phyloP scores from a whole-genome alignment of 2,113 vertebrate genomes.

The Asarcornis scutulata region DNA sequence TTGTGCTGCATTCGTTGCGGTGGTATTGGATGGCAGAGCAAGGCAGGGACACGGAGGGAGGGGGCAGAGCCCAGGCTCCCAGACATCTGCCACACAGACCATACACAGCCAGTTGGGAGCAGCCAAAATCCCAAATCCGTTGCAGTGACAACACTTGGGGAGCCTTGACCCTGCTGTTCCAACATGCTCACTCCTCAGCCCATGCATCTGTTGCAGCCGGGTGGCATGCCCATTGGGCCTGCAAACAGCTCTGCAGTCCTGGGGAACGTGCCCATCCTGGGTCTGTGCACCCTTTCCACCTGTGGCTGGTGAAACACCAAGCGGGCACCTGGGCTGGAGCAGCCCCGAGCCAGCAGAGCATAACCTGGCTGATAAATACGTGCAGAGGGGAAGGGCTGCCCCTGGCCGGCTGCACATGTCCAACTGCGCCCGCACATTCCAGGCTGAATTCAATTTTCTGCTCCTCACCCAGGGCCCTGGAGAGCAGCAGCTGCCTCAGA shows the following conservation, averaged over 20 bases:
- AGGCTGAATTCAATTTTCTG: constrained; percentile 62
- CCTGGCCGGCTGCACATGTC: not conserved
- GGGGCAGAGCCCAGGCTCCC: not conserved
- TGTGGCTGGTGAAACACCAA: not conserved
- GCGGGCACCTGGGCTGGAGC: accelerated
- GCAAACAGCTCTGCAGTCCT: not conserved
- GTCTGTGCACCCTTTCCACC: accelerated
- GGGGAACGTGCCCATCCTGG: not conserved
- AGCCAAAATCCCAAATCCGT: not conserved
- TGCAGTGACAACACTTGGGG: not conserved
- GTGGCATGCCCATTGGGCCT: not conserved
- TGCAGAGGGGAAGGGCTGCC: not conserved
- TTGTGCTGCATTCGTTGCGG: not conserved
- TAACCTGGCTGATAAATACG: accelerated
- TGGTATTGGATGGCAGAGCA: not conserved
- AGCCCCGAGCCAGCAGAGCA: not conserved
- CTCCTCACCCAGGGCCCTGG: constrained; percentile 36
- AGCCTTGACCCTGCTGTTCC: accelerated
- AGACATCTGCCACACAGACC: not conserved
- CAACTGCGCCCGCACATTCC: constrained; percentile 46
- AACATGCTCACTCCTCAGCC: not conserved
- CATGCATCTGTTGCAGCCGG: not conserved
- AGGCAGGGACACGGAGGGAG: accelerated
- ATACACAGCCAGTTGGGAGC: not conserved
- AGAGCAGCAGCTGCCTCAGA: constrained; percentile 55